Base-by-base conservation (phyloP, 2,888 invertebrate species). In the Microplitis deprimator region DNA sequence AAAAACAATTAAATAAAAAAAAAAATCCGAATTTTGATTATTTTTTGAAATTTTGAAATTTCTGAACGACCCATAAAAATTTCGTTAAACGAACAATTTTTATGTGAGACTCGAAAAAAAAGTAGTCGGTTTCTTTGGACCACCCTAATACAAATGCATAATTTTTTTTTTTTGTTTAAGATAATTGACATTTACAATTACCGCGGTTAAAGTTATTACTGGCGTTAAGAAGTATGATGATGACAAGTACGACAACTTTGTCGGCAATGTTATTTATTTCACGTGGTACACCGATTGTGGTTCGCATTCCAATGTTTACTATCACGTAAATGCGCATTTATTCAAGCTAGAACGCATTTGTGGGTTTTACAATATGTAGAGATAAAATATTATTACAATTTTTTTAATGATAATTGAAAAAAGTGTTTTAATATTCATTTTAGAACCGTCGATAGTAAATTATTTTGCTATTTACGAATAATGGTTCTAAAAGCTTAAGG, bases 331-430 rank as follows among this genome's bases (percentile, higher is more conserved):
- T 50, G 5, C 79, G 74, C 79, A 75, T 81, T 81, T 77, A 79
- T 77, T 79, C 74, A 68, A 75, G 71, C 69, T 74, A 61, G 79
- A 72, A 79, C 67, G 29, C 29, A 72, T 77, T 77, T 76, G 74
- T 71, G 77, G 77, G 65, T 75, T 65, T 65, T 13, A 38, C 29
- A 29, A 29, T 29, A 29, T 29, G 29, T 29, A 29, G 29, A 29
- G 29, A 29, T 29, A 3, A 0, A 29, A 29, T 29, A 4, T 29
- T 29, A 29, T 29, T 29, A 7, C 71, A 16, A 40, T 6, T 67
- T 67, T 13, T 13, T 29, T 29, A 29, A 29, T 29, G 4, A 29
- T 29, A 29, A 29, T 29, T 29, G 29, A 29, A 29, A 29, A 3
- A 0, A 29, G 29, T 29, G 2, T 29, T 29, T 29, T 29, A 29